phyloP scores from a whole-genome alignment of 2,797 vertebrate genomes.

The Onychomys torridus region DNA sequence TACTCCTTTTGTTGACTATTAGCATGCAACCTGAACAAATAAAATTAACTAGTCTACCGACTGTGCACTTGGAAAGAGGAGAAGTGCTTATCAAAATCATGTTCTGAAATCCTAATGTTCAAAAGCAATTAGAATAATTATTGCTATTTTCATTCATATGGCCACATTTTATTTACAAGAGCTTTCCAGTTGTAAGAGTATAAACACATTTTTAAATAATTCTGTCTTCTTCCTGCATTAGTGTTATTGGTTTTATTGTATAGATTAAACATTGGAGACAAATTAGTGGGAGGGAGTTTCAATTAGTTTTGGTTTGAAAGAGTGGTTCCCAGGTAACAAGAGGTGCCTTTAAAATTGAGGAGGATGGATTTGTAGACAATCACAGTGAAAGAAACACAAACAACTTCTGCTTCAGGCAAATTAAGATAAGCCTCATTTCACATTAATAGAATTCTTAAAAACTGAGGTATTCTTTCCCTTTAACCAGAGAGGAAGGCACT shows the following conservation, averaged over 20 bases:
- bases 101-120: constrained; percentile 23
- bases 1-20: neutral
- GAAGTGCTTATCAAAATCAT: neutral
- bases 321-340: constrained; percentile 66
- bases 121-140: constrained; percentile 64
- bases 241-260: constrained; percentile 59
- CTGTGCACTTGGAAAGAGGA: constrained; percentile 4
- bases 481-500: neutral
- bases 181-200: constrained; percentile 29
- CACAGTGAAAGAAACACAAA: constrained; percentile 62
- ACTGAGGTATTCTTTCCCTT: neutral
- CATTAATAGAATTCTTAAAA: constrained; percentile 34
- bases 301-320: constrained; percentile 74
- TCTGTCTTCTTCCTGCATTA: neutral
- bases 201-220: neutral
- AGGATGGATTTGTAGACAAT: neutral
- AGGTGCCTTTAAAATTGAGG: constrained; percentile 58
- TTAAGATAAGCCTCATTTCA: constrained; percentile 62
- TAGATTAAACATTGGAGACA: constrained; percentile 69
- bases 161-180: constrained; percentile 50
- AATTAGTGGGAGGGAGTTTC: constrained; percentile 67
- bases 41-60: neutral
- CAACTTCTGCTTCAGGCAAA: constrained; percentile 43
- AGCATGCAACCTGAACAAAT: neutral
- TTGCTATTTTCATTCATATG: constrained; percentile 56